A percentile compares a stretch with the other conserved stretches of the same genome.
These are phyloP conservation scores for Lepidotrigona ventralis DNA, from an alignment of 1,140 invertebrate species.

Conservation along the genomic window DNA sequence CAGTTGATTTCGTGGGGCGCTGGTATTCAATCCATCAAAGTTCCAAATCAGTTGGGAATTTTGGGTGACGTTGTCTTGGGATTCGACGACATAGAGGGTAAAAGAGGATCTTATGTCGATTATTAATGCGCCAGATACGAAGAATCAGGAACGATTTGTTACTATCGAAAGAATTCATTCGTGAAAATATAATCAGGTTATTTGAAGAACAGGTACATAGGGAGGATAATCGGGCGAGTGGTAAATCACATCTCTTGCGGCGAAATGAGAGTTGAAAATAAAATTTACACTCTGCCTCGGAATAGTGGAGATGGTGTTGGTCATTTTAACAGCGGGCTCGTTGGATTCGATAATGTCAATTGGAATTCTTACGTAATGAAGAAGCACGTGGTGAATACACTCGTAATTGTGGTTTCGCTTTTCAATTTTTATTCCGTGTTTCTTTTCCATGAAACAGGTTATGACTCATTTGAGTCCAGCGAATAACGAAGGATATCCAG, in stretches of 20 bases:
- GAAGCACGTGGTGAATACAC: constrained; percentile 63
- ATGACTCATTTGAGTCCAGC: constrained; percentile 80
- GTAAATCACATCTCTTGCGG: constrained; percentile 82
- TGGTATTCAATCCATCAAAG: constrained; percentile 81
- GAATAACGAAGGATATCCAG: constrained; percentile 83
- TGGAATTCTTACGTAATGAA: constrained; percentile 74
- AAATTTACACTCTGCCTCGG: constrained; percentile 9
- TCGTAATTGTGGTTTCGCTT: neutral
- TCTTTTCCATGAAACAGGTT: constrained; percentile 52
- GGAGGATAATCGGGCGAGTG: constrained; percentile 84
- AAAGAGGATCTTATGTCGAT: neutral
- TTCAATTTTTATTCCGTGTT: neutral
- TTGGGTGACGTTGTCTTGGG: constrained; percentile 83
- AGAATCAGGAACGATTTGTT: neutral
- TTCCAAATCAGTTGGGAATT: constrained; percentile 82
- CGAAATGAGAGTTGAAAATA: constrained; percentile 43
- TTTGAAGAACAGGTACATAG: constrained; percentile 82
- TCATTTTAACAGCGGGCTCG: constrained; percentile 82
- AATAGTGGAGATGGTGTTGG: constrained; percentile 30
- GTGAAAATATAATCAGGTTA: constrained; percentile 74
- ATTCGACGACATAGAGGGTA: constrained; percentile 83
- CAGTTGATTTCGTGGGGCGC: constrained; percentile 83
- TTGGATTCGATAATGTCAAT: constrained; percentile 85
- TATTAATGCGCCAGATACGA: too few species aligned
- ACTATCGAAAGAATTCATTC: neutral